phyloP scores from a whole-genome alignment of 1,140 invertebrate species.

The Chironomus striatipennis region DNA sequence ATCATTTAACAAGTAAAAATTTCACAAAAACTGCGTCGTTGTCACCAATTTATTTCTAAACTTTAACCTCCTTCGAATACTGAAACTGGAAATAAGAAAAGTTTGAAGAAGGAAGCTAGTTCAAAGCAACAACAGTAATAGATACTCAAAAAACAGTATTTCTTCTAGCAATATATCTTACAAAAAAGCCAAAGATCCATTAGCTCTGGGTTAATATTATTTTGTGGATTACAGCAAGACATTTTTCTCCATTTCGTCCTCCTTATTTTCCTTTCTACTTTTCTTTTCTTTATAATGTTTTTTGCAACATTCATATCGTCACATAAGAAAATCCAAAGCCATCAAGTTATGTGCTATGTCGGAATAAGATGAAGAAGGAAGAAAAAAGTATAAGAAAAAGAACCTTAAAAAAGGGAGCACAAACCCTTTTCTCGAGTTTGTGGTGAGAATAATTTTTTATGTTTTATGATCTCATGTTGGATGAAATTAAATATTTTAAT shows the following conservation, averaged over 20 bases:
- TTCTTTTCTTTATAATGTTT: too few species aligned
- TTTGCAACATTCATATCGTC: not conserved
- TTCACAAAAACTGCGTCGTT: too few species aligned
- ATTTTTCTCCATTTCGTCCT: not conserved
- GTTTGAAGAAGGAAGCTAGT: not conserved
- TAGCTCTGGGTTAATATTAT: conserved; percentile 22
- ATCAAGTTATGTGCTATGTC: too few species aligned
- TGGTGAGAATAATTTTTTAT: conserved; percentile 22
- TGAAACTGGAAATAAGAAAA: not conserved
- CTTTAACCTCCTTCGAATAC: too few species aligned
- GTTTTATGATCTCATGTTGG: conserved; percentile 19
- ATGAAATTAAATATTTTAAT: conserved; percentile 24
- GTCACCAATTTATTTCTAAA: too few species aligned
- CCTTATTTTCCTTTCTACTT: not conserved
- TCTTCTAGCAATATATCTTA: not conserved
- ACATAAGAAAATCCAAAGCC: not conserved
- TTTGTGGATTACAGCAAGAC: conserved; percentile 20
- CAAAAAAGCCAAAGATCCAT: conserved; percentile 17
- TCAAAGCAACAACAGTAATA: not conserved
- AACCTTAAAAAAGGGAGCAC: not conserved
- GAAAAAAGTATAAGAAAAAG: too few species aligned
- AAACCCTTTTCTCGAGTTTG: conserved; percentile 19
- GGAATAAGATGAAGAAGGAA: too few species aligned
- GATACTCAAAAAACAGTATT: not conserved
- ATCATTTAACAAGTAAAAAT: too few species aligned